Conservation (phyloP, 2,888 invertebrate species). For the Pristionchus arcanus region DNA sequence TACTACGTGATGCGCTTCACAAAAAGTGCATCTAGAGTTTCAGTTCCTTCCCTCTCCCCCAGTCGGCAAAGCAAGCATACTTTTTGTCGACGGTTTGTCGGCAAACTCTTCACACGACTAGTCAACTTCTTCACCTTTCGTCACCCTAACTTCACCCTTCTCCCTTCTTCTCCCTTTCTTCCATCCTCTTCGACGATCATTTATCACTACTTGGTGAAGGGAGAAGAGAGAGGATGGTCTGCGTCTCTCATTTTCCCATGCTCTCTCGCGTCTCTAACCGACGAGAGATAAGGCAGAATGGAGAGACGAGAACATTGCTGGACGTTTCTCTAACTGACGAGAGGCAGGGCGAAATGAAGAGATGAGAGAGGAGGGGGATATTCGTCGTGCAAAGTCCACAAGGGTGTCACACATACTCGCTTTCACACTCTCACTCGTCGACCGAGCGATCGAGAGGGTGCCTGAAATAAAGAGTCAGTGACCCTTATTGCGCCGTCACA, state of each 20-base stretch:
- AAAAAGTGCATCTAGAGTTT: conserved; percentile 13
- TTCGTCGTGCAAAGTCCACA: conserved; percentile 9
- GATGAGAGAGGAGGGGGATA: no score
- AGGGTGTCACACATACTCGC: conserved; percentile 26
- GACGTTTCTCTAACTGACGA: no score
- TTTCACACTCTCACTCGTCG: no score
- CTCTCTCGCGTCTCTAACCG: no score
- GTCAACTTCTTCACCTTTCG: not conserved
- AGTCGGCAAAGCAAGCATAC: conserved; percentile 1
- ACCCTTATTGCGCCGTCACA: no score
- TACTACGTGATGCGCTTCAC: not conserved
- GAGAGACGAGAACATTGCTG: no score
- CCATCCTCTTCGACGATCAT: conserved; percentile 14
- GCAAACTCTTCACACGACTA: not conserved
- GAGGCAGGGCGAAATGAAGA: no score
- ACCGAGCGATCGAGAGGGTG: no score
- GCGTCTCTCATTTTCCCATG: no score
- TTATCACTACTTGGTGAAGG: not conserved
- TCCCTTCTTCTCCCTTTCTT: not conserved
- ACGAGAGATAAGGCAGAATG: no score
- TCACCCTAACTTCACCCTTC: not conserved
- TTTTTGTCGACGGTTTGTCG: not conserved
- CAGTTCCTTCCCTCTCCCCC: not conserved
- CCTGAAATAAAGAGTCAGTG: no score
- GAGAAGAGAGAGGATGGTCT: not conserved